A percentile compares a stretch with the other conserved stretches of the same genome.
These are phyloP conservation scores for Agelaius phoeniceus DNA, from an alignment of 2,113 vertebrate species.

Conservation along the genomic window DNA sequence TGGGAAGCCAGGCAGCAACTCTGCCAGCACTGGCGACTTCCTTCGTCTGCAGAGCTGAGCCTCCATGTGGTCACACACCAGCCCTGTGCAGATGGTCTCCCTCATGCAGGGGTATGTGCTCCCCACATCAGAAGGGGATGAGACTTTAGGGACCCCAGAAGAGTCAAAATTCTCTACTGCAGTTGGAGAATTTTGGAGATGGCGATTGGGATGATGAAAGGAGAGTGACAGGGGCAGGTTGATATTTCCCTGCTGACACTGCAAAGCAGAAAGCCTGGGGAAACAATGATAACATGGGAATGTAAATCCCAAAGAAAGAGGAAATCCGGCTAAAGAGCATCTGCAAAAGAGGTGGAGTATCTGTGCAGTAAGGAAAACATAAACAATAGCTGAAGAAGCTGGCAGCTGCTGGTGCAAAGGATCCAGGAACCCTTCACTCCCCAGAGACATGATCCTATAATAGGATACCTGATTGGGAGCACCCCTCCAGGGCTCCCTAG, in stretches of 20 bases:
- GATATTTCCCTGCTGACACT: background rate
- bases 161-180: background rate
- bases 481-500: background rate
- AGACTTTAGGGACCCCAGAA: background rate
- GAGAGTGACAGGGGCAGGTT: background rate
- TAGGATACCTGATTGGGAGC: background rate
- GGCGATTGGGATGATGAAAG: background rate
- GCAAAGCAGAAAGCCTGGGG: background rate
- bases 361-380: background rate
- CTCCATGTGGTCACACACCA: background rate
- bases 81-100: background rate
- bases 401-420: background rate
- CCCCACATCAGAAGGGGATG: background rate
- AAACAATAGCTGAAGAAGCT: background rate
- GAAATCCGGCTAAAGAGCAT: background rate
- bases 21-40: slow-evolving; percentile 26
- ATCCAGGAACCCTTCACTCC: background rate
- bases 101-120: background rate
- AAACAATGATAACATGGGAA: background rate
- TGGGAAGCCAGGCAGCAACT: slow-evolving; percentile 41
- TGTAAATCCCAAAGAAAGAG: slow-evolving; percentile 24
- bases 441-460: background rate
- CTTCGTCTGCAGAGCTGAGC: background rate
- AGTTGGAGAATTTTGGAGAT: background rate
- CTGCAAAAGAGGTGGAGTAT: slow-evolving; percentile 5